Conservation (phyloP, 2,888 invertebrate species). For the Globia sparganii region DNA sequence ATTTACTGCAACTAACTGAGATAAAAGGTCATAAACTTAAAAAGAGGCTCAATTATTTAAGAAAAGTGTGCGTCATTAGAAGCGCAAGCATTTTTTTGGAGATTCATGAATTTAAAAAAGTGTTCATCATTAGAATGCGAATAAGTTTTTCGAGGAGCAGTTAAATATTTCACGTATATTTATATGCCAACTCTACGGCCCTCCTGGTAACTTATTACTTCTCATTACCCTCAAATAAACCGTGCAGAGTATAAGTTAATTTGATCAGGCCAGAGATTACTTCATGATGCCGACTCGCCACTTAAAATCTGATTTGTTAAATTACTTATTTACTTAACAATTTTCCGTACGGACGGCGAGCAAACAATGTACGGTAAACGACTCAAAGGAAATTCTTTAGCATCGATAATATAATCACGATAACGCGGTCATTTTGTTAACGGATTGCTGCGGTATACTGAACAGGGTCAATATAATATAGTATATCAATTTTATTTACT, state of each 20-base stretch:
- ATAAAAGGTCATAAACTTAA: neutral
- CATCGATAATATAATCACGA: conserved; percentile 53
- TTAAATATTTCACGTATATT: conserved; percentile 51
- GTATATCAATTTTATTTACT: neutral
- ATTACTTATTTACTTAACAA: conserved; percentile 83
- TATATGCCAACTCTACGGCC: conserved; percentile 75
- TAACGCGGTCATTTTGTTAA: conserved; percentile 42
- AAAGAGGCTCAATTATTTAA: neutral
- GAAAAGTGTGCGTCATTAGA: neutral
- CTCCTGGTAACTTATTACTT: conserved; percentile 77
- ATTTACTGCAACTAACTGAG: neutral
- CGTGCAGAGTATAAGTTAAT: conserved; percentile 80
- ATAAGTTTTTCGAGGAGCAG: neutral
- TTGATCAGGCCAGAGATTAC: conserved; percentile 83
- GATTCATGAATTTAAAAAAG: neutral
- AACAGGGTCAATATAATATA: conserved; percentile 21
- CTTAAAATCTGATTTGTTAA: conserved; percentile 84
- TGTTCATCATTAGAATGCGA: neutral
- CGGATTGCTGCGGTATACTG: conserved; percentile 20
- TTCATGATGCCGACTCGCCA: conserved; percentile 68
- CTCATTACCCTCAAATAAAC: conserved; percentile 84
- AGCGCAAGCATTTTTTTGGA: neutral
- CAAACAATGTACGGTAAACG: conserved; percentile 61
- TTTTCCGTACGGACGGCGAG: conserved; percentile 55
- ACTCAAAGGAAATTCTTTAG: conserved; percentile 49